Evolutionary conservation across 64 coral and sea anemone genomes (phyloP).

Genomic region (Hydrozoanthus tunicans): DNA sequence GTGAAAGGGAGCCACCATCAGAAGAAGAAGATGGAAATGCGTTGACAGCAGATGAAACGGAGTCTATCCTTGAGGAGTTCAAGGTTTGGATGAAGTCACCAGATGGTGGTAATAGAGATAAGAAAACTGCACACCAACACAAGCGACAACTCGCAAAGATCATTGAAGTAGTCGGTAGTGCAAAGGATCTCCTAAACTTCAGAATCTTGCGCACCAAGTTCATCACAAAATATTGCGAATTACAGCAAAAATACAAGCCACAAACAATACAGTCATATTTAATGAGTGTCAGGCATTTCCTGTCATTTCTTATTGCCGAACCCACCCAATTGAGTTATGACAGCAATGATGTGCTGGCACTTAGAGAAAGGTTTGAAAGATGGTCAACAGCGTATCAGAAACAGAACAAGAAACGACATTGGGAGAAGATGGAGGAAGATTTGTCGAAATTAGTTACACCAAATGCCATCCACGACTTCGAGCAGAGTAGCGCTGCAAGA

Average conservation of each 20-base stretch:
- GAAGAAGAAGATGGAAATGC: background rate
- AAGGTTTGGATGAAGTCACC: conserved; percentile 43
- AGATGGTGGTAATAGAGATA: conserved; percentile 57
- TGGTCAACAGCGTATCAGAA: conserved; percentile 60
- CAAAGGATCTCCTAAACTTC: conserved; percentile 34
- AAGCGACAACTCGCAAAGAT: conserved; percentile 46
- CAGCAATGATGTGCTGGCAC: background rate
- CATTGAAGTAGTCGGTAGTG: background rate
- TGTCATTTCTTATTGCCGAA: conserved; percentile 47
- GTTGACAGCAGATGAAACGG: conserved; percentile 9
- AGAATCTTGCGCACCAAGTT: conserved; percentile 39
- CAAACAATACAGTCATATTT: conserved; percentile 55
- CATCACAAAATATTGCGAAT: conserved; percentile 41
- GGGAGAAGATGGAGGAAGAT: conserved; percentile 60
- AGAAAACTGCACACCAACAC: conserved; percentile 21
- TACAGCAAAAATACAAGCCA: conserved; percentile 39
- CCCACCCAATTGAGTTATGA: conserved; percentile 23
- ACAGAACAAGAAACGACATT: conserved; percentile 27
- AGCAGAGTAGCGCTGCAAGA: conserved; percentile 48
- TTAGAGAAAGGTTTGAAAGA: conserved; percentile 43
- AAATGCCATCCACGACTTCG: conserved; percentile 48
- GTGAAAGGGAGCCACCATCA: conserved; percentile 21
- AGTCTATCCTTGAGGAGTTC: conserved; percentile 51
- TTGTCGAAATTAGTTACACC: conserved; percentile 45
- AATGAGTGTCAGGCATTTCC: conserved; percentile 52